Base-by-base conservation (phyloP, 1,140 invertebrate genomes). In the Apis mellifera region DNA sequence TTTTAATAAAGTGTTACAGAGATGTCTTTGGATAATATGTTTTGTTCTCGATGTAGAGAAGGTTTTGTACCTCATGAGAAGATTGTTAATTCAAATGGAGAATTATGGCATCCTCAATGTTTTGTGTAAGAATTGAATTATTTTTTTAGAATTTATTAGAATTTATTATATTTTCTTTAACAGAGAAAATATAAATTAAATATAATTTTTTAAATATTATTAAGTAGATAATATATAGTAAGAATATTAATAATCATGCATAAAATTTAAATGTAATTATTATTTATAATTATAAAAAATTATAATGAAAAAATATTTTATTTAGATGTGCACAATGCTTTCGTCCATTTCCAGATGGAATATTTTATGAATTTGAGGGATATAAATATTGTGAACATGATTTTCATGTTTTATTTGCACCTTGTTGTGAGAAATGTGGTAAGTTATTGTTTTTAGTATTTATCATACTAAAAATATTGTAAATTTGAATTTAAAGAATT, bases 381-480 rank as follows among this genome's bases (percentile, higher is more conserved):
- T 95, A 99, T 57, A 99, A 99, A 94, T 99, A 99, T 93, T 99
- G 99, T 91, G 99, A 99, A 95, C 98, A 99, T 94, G 99, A 99
- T 93, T 99, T 99, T 91, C 99, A 99, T 94, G 98, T 99, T 15
- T 94, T 99, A 0, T 99, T 99, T 95, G 98, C 99, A 5, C 99
- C 99, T 3, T 99, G 98, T 91, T 99, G 99, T 95, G 98, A 97
- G 89, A 98, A 98, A 95, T 99, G 99, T 93, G 97, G 97, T 98
- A 95, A 95, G 95, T 86, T 86, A 42, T 42, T 42, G 72, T 76
- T 65, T 79, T 32, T 52, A 73, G 83, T 74, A 21, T 65, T 52
- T 82, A 32, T 69, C 62, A 80, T 8, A 15, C 57, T 69, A 32
- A n/a, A 42, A 69, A n/a, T 64, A 84, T 76, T 52, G 7, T 26